Percentiles rank a stretch among this genome's conserved stretches.
phyloP scores from a whole-genome alignment of 2,113 vertebrate species.

The Leucopsar rothschildi region DNA sequence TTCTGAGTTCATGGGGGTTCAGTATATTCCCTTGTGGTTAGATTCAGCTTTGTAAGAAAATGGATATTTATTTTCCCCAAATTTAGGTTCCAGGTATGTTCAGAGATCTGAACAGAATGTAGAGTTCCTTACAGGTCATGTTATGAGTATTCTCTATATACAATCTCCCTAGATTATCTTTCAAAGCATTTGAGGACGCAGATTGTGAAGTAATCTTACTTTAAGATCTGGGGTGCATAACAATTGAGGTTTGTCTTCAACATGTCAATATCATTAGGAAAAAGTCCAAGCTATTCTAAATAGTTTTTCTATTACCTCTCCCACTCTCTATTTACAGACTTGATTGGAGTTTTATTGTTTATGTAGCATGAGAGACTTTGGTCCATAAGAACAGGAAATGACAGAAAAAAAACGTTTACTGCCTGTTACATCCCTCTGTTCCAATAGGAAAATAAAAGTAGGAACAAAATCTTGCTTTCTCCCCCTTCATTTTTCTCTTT shows the following conservation, averaged over 20 bases:
- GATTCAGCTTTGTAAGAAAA: not conserved
- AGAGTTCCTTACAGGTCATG: not conserved
- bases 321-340: not conserved
- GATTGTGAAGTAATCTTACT: not conserved
- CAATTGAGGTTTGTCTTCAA: not conserved
- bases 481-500: not conserved
- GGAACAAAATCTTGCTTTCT: not conserved
- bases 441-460: conserved; percentile 14
- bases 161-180: not conserved
- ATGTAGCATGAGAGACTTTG: not conserved
- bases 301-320: not conserved
- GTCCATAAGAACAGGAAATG: conserved; percentile 30
- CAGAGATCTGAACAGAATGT: not conserved
- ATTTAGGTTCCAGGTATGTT: not conserved
- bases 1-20: not conserved
- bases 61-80: not conserved
- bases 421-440: not conserved
- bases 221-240: not conserved
- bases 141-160: not conserved
- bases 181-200: not conserved
- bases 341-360: not conserved
- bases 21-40: not conserved
- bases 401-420: not conserved
- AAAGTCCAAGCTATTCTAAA: not conserved
- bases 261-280: not conserved